phyloP scores from a whole-genome alignment of 2,113 vertebrate genomes.

The Corvus moneduloides region DNA sequence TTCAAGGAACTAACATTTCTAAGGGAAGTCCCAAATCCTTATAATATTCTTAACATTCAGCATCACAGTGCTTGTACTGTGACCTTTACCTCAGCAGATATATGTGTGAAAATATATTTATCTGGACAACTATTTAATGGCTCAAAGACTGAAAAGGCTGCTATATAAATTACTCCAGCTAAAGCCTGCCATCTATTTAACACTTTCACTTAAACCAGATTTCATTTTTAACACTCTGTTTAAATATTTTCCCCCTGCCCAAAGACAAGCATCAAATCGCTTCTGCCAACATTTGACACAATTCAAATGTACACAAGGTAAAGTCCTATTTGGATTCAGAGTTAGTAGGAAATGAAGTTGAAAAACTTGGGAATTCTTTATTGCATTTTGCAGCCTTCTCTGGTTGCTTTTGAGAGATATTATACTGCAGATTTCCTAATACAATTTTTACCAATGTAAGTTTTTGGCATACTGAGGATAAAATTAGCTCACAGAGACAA shows the following conservation, averaged over 20 bases:
- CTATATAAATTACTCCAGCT: slow-evolving; percentile 4
- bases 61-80: neutral
- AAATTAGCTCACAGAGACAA: slow-evolving; percentile 42
- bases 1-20: neutral
- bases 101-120: slow-evolving; percentile 19
- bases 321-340: neutral
- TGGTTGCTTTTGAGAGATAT: slow-evolving; percentile 10
- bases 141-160: neutral
- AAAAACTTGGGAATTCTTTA: neutral
- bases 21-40: neutral
- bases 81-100: slow-evolving; percentile 40
- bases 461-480: neutral
- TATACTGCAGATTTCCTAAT: slow-evolving; percentile 3
- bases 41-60: neutral
- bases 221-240: slow-evolving; percentile 5
- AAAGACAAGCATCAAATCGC: neutral
- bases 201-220: neutral
- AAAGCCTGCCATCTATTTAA: neutral
- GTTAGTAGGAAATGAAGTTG: neutral
- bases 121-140: neutral
- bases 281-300: neutral
- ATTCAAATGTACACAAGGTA: neutral
- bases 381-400: neutral
- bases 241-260: neutral
- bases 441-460: neutral